Base-by-base conservation (phyloP, 2,113 vertebrate genomes). In the Acanthochromis polyacanthus region DNA sequence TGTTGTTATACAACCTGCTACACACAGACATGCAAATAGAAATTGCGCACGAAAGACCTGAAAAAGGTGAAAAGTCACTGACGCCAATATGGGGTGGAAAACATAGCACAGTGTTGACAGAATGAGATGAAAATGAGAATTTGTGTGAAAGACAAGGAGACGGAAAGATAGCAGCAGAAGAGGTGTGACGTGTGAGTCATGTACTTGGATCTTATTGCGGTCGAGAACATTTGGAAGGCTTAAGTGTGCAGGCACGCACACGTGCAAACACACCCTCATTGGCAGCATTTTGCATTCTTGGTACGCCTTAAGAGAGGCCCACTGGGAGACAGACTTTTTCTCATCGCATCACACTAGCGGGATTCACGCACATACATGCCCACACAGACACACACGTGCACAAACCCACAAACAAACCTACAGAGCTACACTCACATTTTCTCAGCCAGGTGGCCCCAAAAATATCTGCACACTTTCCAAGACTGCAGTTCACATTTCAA, bases 151-250 rank as follows among this genome's bases (percentile, higher is more conserved):
- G 38, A 81, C 73, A 84, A 25, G 53, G 71, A 88, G 78, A 86
- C 64, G 67, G 82, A 85, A 86, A 84, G 84, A 73, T 70, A 86
- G 86, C 76, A 88, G 62, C 67, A 85, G 83, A 85, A 88, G 89
- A 92, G 84, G 91, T 93, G 93, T 88, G 89, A 93, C 28, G 65
- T 84, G 89, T 94, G 91, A 94, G 78, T 93, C 93, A 93, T 86
- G 84, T 90, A 80, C 83, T 94, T 94, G 92, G 90, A 91, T 77
- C 70, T 36, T 48, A 78, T 71, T 28, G 19, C 74, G 66, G 78
- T 51, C 2, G 60, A 76, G 91, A 93, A 93, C 92, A 93, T 91
- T 95, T 93, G 92, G 91, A 90, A 71, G 83, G 85, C 89, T 93
- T 90, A 88, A 91, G 68, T 90, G 89, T 71, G 57, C 69, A 59